Evolutionary conservation across 2,113 vertebrate genomes (phyloP).

Genomic region (Willisornis vidua): DNA sequence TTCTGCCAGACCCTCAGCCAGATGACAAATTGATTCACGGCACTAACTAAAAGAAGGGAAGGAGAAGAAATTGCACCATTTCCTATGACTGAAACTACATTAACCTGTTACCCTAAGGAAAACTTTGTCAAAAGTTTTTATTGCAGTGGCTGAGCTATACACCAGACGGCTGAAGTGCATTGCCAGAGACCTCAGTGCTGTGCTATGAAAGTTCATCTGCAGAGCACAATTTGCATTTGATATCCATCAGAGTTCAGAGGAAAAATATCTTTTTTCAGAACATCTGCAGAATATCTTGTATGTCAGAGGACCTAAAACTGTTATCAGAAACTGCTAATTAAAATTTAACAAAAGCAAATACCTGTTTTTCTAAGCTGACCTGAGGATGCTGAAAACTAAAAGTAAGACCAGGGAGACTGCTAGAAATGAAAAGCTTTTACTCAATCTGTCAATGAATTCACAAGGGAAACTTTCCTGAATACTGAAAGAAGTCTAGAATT

Average conservation of each 20-base stretch:
- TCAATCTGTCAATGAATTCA: not conserved
- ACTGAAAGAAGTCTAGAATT: not conserved
- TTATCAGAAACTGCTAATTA: slow-evolving; percentile 46
- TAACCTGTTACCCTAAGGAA: slow-evolving; percentile 57
- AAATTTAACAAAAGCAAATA: slow-evolving; percentile 5
- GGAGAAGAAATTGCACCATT: slow-evolving; percentile 51
- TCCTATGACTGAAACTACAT: slow-evolving; percentile 52
- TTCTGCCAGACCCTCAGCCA: slow-evolving; percentile 8
- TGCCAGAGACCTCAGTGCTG: not conserved
- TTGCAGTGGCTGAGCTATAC: not conserved
- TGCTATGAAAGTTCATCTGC: not conserved
- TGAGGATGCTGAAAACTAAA: not conserved
- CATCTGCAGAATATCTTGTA: not conserved
- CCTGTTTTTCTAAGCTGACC: slow-evolving; percentile 1
- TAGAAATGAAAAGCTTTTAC: slow-evolving; percentile 37
- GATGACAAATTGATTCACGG: slow-evolving; percentile 62
- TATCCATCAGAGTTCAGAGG: not conserved
- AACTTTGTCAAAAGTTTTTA: slow-evolving; percentile 29
- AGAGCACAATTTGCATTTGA: slow-evolving; percentile 16
- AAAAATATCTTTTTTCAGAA: slow-evolving; percentile 31
- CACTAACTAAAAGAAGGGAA: slow-evolving; percentile 22
- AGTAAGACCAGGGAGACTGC: not conserved
- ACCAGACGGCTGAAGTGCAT: not conserved
- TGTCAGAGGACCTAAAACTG: not conserved
- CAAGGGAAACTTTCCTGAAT: not conserved